Evolutionary conservation across 2,888 invertebrate genomes (phyloP), one percentile per base, ranked within the genome.

Genomic region (Epiblema foenella): DNA sequence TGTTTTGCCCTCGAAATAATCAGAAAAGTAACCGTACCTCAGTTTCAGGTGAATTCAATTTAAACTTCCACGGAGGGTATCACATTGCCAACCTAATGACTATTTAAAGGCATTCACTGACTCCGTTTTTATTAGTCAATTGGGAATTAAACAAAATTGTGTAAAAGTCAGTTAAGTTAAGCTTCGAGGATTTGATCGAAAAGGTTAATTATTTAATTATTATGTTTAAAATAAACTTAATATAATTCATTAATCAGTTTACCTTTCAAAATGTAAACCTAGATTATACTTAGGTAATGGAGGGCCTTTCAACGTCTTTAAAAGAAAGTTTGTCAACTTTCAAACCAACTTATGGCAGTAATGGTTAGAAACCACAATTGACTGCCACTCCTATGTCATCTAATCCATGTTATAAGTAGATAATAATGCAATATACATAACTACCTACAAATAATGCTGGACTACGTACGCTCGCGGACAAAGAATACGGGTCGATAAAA

Each of bases 41-140:
- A 69, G 71, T 73, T 75, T 77, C 76, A 81, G 76, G 80, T 83
- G 76, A 79, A 85, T 85, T 86, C 85, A 86, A 89, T 89, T 87
- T 86, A 87, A 88, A 89, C 79, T 88, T 89, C 57, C 69, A 67
- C 75, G 64, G 54, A 66, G 69, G 70, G 69, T 78, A 79, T 82
- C 78, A 75, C 81, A 82, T 81, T 81, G 78, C 72, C 42, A 73
- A n/a, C 66, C 71, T 76, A 71, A 68, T 75, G 67, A 75, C 75
- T 78, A 72, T 75, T 76, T 69, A 62, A 69, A 57, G 52, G 74
- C 69, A 69, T 74, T 63, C 68, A 65, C 20, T 24, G 37, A 73
- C 63, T 63, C 64, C 49, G 24, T 57, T 63, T 49, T 18, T 49
- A 52, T 67, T 52, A 67, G 63, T 67, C 33, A 37, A n/a, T 33